Percentiles rank a stretch among this genome's conserved stretches.
Evolutionary conservation across 2,888 invertebrate genomes (phyloP).

Genomic region (Holacanthella duospinosa): DNA sequence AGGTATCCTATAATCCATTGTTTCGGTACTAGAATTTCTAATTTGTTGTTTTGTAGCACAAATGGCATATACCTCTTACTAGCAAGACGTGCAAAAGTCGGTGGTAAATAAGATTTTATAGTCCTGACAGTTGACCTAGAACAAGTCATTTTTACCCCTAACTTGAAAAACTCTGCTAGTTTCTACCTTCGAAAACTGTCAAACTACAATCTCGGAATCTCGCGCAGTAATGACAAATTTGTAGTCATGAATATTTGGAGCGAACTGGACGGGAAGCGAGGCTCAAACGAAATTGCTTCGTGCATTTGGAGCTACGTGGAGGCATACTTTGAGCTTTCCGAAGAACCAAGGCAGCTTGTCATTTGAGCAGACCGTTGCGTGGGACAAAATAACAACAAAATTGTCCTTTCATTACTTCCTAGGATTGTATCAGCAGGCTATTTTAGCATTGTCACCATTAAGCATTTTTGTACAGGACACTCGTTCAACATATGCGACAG

Average conservation of each 20-base stretch:
- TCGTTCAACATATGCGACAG: neutral
- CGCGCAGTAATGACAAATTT: neutral
- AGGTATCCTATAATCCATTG: too few species aligned
- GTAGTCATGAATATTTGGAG: neutral
- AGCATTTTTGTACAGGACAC: constrained; percentile 4
- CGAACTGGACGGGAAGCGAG: neutral
- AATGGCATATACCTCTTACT: neutral
- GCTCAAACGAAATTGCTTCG: neutral
- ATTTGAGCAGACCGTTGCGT: neutral
- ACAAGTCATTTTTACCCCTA: neutral
- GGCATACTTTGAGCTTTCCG: neutral
- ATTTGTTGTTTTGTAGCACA: too few species aligned
- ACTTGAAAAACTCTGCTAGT: neutral
- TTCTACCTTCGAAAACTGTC: neutral
- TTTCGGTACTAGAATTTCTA: too few species aligned
- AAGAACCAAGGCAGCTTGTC: neutral
- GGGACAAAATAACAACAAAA: neutral
- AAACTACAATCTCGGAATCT: constrained; percentile 3
- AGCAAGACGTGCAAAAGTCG: neutral
- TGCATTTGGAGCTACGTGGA: neutral
- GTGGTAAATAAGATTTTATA: neutral
- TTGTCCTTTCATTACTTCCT: neutral
- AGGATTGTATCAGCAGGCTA: neutral
- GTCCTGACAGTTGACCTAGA: neutral
- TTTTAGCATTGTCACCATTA: neutral